A percentile compares a stretch with the other conserved stretches of the same genome.
Evolutionary conservation across 2,797 vertebrate species (phyloP).

Genomic region (Echiichthys vipera): DNA sequence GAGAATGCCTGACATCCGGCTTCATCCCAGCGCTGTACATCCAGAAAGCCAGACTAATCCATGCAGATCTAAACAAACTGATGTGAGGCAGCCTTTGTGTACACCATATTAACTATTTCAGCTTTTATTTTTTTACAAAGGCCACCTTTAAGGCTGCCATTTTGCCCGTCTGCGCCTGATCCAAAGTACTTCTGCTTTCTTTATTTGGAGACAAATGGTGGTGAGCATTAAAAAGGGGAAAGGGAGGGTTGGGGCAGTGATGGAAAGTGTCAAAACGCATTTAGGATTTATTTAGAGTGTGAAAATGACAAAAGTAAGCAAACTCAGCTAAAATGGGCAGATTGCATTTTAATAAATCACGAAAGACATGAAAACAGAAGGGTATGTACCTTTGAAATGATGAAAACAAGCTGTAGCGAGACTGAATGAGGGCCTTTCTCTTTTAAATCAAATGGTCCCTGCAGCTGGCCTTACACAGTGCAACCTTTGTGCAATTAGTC

Average conservation of each 20-base stretch:
- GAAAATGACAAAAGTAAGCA: constrained; percentile 5
- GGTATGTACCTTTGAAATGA: not conserved
- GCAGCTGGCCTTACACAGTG: not conserved
- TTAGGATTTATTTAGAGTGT: not conserved
- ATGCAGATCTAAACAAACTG: not conserved
- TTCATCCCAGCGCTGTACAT: too few relatives aligned
- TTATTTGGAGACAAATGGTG: not conserved
- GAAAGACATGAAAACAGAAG: not conserved
- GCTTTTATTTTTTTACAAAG: not conserved
- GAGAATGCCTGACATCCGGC: too few relatives aligned
- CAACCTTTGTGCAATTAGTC: not conserved
- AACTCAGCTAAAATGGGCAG: not conserved
- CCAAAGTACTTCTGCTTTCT: not conserved
- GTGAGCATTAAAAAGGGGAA: constrained; percentile 6
- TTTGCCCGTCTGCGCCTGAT: not conserved
- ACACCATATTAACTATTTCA: not conserved
- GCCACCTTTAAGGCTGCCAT: not conserved
- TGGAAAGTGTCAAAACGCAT: constrained; percentile 1
- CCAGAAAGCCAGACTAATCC: too few relatives aligned
- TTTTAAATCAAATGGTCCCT: not conserved
- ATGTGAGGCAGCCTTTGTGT: not conserved
- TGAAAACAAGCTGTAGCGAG: not conserved
- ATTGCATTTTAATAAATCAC: not conserved
- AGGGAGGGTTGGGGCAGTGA: not conserved
- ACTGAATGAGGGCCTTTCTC: not conserved